Evolutionary conservation across 1,140 invertebrate species (phyloP).

Genomic region (Hesperophylax magnus): DNA sequence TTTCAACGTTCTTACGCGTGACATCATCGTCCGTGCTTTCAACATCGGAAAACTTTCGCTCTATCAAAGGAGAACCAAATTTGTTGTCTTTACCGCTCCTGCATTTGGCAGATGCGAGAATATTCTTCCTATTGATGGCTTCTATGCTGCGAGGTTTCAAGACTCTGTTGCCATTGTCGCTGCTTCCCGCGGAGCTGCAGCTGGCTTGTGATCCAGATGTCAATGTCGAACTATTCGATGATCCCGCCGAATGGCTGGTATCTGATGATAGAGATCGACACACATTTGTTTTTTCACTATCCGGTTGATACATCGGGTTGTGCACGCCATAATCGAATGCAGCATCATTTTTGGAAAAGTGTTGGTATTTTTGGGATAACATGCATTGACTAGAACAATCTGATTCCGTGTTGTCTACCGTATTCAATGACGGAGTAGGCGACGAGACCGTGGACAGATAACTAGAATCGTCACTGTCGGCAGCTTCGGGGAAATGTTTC

Average conservation of each 20-base stretch:
- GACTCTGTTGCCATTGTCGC: conserved; percentile 74
- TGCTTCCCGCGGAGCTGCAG: conserved; percentile 76
- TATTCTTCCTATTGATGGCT: conserved; percentile 88
- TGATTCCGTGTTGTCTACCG: conserved; percentile 64
- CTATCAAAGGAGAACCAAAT: conserved; percentile 78
- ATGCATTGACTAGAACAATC: conserved; percentile 63
- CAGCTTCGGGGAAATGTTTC: conserved; percentile 62
- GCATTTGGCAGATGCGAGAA: conserved; percentile 87
- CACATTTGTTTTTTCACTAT: conserved; percentile 68
- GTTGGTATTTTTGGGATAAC: conserved; percentile 47
- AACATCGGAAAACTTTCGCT: conserved; percentile 74
- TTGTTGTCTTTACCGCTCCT: conserved; percentile 81
- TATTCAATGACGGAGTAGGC: conserved; percentile 72
- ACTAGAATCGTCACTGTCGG: conserved; percentile 88
- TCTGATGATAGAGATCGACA: conserved; percentile 75
- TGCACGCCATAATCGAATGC: conserved; percentile 45
- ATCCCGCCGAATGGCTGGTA: conserved; percentile 74
- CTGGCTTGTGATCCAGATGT: conserved; percentile 80
- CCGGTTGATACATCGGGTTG: conserved; percentile 56
- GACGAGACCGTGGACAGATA: conserved; percentile 80
- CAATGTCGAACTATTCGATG: conserved; percentile 75
- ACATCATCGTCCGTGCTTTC: conserved; percentile 57
- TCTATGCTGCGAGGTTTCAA: conserved; percentile 84
- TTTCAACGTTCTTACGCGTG: conserved; percentile 51
- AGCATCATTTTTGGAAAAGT: conserved; percentile 36